Percentiles rank a stretch among this genome's conserved stretches.
Conservation (phyloP, 2,113 vertebrate species). For the Amphiprion ocellaris region DNA sequence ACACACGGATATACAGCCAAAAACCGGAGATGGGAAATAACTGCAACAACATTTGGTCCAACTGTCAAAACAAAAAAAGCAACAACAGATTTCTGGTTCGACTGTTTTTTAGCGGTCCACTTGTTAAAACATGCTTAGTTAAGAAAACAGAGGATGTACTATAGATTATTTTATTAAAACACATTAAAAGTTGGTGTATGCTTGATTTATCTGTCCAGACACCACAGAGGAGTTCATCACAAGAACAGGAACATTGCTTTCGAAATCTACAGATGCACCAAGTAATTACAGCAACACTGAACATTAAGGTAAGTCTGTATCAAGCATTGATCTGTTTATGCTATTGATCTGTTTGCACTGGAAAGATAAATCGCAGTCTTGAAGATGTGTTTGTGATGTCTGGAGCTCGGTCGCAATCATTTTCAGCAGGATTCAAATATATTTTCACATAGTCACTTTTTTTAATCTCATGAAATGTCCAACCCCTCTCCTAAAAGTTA, state of each 20-base stretch:
- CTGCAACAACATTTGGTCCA: constrained; percentile 18
- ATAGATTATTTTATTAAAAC: not conserved
- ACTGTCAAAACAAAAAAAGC: constrained; percentile 42
- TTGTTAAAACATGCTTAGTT: not conserved
- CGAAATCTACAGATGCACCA: constrained; percentile 3
- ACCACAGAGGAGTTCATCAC: not conserved
- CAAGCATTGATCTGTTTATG: constrained; percentile 61
- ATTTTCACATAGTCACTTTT: no score
- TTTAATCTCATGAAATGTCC: no score
- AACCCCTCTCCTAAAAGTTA: no score
- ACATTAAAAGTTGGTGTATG: constrained; percentile 20
- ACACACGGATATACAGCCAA: constrained; percentile 38
- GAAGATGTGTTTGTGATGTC: constrained; percentile 32
- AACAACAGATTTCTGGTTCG: constrained; percentile 23
- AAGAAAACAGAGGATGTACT: not conserved
- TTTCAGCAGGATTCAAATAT: not conserved
- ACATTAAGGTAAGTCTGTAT: constrained; percentile 27
- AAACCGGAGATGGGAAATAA: constrained; percentile 40
- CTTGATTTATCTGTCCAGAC: constrained; percentile 1
- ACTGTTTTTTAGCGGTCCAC: constrained; percentile 24
- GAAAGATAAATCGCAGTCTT: constrained; percentile 42
- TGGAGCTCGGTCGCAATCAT: not conserved
- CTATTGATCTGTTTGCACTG: constrained; percentile 60
- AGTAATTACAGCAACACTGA: constrained; percentile 37
- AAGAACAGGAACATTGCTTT: constrained; percentile 6